Conservation (phyloP, 1,140 invertebrate genomes). For the Muscidifurax raptorellus region DNA sequence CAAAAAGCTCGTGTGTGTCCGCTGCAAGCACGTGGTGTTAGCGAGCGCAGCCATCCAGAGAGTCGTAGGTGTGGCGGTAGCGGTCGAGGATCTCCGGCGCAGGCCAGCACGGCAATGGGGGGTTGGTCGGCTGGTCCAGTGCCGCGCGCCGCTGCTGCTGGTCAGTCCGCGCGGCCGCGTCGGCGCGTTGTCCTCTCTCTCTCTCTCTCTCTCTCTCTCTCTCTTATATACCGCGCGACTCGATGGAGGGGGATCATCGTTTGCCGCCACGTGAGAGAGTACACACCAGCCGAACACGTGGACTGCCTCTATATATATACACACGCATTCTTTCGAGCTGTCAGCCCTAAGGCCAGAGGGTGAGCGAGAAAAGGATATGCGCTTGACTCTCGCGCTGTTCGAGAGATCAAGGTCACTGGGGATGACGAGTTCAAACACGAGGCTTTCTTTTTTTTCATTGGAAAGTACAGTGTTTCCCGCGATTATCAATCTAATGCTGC, state of each 20-base stretch:
- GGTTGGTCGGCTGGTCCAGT: background rate
- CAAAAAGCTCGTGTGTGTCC: background rate
- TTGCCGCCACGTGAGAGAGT: background rate
- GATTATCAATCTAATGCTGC: no score
- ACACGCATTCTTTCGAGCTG: background rate
- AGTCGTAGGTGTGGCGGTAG: background rate
- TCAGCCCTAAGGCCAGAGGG: no score
- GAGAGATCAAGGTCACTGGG: no score
- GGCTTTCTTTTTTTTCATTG: no score
- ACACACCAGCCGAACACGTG: background rate
- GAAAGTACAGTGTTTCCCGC: no score
- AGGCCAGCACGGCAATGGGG: background rate
- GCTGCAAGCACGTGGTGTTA: background rate
- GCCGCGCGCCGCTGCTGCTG: background rate
- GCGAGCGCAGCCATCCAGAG: background rate
- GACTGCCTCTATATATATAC: no score
- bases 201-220: no score
- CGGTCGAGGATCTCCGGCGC: background rate
- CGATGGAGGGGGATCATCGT: no score
- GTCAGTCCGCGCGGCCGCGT: background rate
- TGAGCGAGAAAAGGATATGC: no score
- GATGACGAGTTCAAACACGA: no score
- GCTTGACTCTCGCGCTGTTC: no score
- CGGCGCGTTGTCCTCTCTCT: background rate
- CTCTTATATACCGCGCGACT: no score